Evolutionary conservation across 2,113 vertebrate genomes (phyloP).

Genomic region (Sardina pilchardus): DNA sequence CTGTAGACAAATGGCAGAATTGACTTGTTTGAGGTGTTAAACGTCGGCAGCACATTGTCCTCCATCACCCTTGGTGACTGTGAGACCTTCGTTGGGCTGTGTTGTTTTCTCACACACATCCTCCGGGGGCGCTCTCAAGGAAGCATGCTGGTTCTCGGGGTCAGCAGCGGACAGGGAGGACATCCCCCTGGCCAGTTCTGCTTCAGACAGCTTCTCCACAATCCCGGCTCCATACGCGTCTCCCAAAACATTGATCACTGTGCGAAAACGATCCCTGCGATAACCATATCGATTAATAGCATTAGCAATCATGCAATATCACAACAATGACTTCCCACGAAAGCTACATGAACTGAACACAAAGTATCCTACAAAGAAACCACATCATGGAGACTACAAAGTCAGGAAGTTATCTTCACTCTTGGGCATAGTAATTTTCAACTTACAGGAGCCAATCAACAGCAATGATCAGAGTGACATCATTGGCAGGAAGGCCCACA

Average conservation of each 20-base stretch:
- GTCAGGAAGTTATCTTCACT: background rate
- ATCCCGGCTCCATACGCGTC: slow-evolving; percentile 80
- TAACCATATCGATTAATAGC: background rate
- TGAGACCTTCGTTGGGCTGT: background rate
- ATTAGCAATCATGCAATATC: background rate
- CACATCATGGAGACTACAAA: background rate
- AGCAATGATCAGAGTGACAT: slow-evolving; percentile 81
- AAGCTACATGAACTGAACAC: background rate
- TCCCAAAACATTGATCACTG: slow-evolving; percentile 83
- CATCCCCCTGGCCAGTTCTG: slow-evolving; percentile 65
- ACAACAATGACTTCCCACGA: background rate
- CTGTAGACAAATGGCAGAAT: background rate
- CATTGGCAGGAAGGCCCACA: slow-evolving; percentile 75
- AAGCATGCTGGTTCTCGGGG: background rate
- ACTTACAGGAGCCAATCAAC: slow-evolving; percentile 88
- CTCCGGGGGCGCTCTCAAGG: background rate
- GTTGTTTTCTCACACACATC: background rate
- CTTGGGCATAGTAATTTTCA: background rate
- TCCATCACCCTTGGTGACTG: background rate
- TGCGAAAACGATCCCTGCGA: slow-evolving; percentile 79
- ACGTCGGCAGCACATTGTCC: background rate
- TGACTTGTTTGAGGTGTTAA: background rate
- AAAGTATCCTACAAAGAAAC: background rate
- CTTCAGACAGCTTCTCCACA: slow-evolving; percentile 80
- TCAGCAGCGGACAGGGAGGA: background rate